A percentile compares a stretch with the other conserved stretches of the same genome.
phyloP scores from a whole-genome alignment of 2,113 vertebrate species.

The Peromyscus leucopus region DNA sequence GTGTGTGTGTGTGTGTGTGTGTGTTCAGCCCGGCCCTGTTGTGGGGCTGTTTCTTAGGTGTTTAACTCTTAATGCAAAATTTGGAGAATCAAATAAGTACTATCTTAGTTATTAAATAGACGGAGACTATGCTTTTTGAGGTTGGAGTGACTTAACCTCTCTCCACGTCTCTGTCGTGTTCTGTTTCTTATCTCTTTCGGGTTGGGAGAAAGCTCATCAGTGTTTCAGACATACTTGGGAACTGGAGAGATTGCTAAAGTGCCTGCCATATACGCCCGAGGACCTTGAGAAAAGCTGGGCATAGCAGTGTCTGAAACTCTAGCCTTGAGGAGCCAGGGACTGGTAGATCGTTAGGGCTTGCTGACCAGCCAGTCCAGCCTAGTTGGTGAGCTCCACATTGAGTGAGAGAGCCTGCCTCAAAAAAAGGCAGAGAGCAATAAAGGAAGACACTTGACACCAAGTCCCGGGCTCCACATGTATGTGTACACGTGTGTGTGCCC shows the following conservation, averaged over 20 bases:
- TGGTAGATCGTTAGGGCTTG: no score
- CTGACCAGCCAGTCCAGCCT: neutral
- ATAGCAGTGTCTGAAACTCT: neutral
- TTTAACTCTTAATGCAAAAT: neutral
- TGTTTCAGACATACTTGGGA: neutral
- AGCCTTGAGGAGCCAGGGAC: no score
- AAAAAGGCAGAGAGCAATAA: neutral
- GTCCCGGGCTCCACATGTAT: no score
- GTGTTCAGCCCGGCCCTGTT: neutral
- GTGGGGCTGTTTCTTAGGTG: neutral
- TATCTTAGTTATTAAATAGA: neutral
- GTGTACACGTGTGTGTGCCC: neutral
- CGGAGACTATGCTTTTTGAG: neutral
- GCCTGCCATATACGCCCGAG: neutral
- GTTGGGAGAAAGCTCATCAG: neutral
- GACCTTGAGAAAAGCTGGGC: neutral
- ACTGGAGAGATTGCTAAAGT: neutral
- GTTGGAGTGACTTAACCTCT: neutral
- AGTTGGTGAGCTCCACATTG: neutral
- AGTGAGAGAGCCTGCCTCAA: neutral
- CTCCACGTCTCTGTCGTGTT: neutral
- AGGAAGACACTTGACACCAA: neutral
- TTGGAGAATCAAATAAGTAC: no score
- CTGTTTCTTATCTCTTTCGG: neutral
- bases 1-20: no score